Conservation (phyloP, 2,888 invertebrate genomes). For the Corythucha ciliata region DNA sequence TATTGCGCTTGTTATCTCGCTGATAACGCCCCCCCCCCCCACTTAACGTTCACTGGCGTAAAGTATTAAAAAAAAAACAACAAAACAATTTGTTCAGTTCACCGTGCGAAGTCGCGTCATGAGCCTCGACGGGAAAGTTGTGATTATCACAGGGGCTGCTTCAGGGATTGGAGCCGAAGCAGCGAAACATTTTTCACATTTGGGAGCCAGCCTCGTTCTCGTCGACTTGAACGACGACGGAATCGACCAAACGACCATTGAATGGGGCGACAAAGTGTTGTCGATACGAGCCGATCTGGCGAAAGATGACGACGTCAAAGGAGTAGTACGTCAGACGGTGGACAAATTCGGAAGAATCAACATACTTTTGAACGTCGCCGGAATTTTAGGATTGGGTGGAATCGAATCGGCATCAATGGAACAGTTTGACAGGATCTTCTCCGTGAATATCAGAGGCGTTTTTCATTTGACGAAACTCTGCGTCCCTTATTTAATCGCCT, state of each 20-base stretch:
- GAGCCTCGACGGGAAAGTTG: constrained; percentile 59
- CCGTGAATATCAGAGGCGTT: constrained; percentile 74
- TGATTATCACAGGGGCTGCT: constrained; percentile 69
- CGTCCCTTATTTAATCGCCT: constrained; percentile 71
- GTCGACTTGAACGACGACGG: constrained; percentile 61
- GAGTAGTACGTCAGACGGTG: constrained; percentile 60
- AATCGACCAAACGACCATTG: constrained; percentile 51
- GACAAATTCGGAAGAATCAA: constrained; percentile 66
- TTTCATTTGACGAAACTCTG: constrained; percentile 78
- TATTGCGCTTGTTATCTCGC: too few species aligned
- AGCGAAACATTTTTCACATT: constrained; percentile 62
- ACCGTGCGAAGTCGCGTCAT: too few species aligned
- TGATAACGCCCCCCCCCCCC: too few species aligned
- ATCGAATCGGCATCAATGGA: constrained; percentile 78
- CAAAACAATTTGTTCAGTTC: too few species aligned
- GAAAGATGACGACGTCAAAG: constrained; percentile 48
- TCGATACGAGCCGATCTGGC: constrained; percentile 49
- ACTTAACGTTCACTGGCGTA: too few species aligned
- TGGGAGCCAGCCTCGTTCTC: constrained; percentile 64
- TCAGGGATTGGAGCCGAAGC: constrained; percentile 79
- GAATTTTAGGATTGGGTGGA: constrained; percentile 67
- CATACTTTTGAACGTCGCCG: constrained; percentile 81
- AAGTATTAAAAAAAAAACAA: too few species aligned
- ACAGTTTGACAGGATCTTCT: constrained; percentile 83
- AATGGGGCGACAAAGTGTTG: constrained; percentile 48